These are phyloP conservation scores for Melitaea cinxia DNA, from an alignment of 1,140 invertebrate species.

Conservation along the genomic window DNA sequence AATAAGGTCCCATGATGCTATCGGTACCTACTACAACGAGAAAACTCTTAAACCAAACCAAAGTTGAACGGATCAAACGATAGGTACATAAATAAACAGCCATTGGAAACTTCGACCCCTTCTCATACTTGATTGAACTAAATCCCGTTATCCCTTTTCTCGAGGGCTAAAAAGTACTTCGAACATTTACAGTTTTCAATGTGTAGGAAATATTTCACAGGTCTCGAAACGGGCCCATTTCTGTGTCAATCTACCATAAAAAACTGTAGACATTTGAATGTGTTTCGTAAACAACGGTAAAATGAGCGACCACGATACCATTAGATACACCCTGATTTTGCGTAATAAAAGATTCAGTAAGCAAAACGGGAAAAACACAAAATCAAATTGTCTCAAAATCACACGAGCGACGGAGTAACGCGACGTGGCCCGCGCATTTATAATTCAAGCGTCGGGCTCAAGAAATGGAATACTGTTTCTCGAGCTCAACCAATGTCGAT, in stretches of 20 bases:
- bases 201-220: conserved; percentile 36
- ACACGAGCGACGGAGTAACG: conserved; percentile 67
- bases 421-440: conserved; percentile 64
- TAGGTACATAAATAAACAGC: conserved; percentile 50
- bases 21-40: conserved; percentile 2
- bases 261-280: not conserved
- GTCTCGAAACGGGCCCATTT: not conserved
- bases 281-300: conserved; percentile 44
- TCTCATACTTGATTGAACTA: conserved; percentile 58
- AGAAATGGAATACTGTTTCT: conserved; percentile 50
- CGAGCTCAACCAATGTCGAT: conserved; percentile 28
- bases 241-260: not conserved
- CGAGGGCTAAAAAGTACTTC: conserved; percentile 45
- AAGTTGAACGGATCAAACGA: conserved; percentile 35
- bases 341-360: conserved; percentile 75
- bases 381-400: conserved; percentile 81
- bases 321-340: conserved; percentile 58
- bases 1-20: conserved; percentile 7
- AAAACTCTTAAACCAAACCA: conserved; percentile 34
- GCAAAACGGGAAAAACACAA: conserved; percentile 76
- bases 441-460: conserved; percentile 64
- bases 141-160: conserved; percentile 54
- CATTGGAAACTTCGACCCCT: conserved; percentile 50
- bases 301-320: conserved; percentile 57
- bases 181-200: conserved; percentile 51